Evolutionary conservation across 2,113 vertebrate genomes (phyloP).

Genomic region (Chascanopsetta lugubris): DNA sequence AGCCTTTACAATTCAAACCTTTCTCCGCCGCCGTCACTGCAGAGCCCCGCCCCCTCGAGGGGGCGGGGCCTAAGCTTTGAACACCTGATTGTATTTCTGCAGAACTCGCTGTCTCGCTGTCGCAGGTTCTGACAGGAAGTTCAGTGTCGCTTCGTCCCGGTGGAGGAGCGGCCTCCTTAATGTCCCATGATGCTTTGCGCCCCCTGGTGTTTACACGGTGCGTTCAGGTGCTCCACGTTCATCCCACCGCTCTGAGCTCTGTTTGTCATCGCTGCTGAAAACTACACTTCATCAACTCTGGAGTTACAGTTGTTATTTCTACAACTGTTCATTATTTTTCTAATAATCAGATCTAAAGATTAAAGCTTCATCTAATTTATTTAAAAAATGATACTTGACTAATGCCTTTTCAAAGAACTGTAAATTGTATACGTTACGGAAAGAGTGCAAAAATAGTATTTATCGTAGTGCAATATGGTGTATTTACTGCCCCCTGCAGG

Average conservation of each 20-base stretch:
- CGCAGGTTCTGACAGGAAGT: background rate
- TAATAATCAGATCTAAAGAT: no score
- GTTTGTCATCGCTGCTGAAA: conserved; percentile 1
- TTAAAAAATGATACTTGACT: no score
- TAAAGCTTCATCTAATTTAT: no score
- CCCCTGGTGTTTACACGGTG: no score
- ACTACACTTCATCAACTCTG: background rate
- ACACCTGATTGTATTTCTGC: conserved; percentile 63
- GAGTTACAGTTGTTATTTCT: no score
- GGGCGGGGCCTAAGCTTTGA: conserved; percentile 51
- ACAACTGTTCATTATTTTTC: no score
- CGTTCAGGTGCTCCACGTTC: no score
- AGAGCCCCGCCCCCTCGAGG: conserved; percentile 42
- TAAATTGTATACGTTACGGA: no score
- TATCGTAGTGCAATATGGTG: no score
- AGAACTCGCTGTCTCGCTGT: background rate
- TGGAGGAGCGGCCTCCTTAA: background rate
- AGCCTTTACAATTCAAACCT: conserved; percentile 72
- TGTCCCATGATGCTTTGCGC: background rate
- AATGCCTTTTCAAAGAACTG: no score
- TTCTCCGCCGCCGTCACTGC: conserved; percentile 59
- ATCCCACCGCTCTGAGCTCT: background rate
- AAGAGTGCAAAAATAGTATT: no score
- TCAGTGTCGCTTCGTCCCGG: background rate
- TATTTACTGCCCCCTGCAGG: no score